Evolutionary conservation across 2,888 invertebrate species (phyloP), one percentile per base, ranked within the genome.

Genomic region (Diarsia dahlii): DNA sequence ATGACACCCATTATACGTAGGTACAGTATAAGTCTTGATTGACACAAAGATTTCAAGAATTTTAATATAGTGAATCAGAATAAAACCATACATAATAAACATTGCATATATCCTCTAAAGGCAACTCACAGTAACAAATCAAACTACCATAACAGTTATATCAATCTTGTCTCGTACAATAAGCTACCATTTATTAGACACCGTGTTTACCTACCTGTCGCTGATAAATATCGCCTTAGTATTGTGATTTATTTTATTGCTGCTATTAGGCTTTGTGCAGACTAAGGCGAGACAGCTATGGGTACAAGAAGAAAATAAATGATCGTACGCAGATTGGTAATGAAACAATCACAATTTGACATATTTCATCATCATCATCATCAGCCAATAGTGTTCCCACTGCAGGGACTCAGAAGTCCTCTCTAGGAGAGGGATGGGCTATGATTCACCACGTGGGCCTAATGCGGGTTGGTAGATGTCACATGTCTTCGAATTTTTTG

Each of bases 81-180:
- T 84, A 45, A 79, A 68, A 18, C 5, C 50, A 13, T 67, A 74
- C 46, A 74, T 75, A 76, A 84, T 84, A 81, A 81, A 84, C 81
- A 81, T 81, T 68, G 70, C 70, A 71, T 67, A 64, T 77, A 81
- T 67, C 81, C 84, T 74, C 3, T 71, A 81, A 71, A 64, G 67
- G 71, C 12, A 52, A 74, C n/a, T 64, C 23, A 23, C 52, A 71
- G 67, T 23, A 39, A 76, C 71, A 81, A 84, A 84, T 84, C 85
- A 76, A 76, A 66, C 48, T 28, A 66, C 56, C 64, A 76, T 68
- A 84, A 52, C 68, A 60, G n/a, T 74, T 62, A 8, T 34, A 85
- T 85, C 62, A 85, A 82, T 83, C 82, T 71, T 73, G 48, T 82
- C 85, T 54, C 65, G n/a, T 82, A 65, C 63, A 65, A 65, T 65